Conservation (phyloP, 2,113 vertebrate species). For the Patagioenas fasciata region DNA sequence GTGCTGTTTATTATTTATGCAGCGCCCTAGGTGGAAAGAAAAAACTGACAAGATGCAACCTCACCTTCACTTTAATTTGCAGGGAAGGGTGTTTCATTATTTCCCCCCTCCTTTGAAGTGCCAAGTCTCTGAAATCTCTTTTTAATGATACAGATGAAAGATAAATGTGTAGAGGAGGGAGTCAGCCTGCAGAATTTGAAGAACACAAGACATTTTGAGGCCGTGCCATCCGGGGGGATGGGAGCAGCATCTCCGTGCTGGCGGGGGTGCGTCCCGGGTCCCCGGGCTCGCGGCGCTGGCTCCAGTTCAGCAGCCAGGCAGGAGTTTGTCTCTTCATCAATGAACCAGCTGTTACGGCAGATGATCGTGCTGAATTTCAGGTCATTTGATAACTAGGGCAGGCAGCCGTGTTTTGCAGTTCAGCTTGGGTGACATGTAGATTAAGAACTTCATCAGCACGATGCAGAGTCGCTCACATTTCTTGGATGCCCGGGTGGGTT, state of each 20-base stretch:
- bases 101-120: constrained; percentile 25
- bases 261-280: not conserved
- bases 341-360: constrained; percentile 48
- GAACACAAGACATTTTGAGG: constrained; percentile 24
- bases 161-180: not conserved
- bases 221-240: not conserved
- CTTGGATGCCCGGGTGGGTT: not conserved
- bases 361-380: constrained; percentile 54
- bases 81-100: not conserved
- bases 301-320: constrained; percentile 16
- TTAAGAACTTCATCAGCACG: not conserved
- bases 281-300: not conserved
- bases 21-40: not conserved
- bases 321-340: not conserved
- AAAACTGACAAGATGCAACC: not conserved
- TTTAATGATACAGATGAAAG: not conserved
- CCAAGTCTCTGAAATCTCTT: not conserved
- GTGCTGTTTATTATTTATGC: constrained; percentile 27
- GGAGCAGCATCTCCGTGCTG: not conserved
- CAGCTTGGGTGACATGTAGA: constrained; percentile 30
- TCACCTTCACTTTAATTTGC: constrained; percentile 15
- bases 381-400: constrained; percentile 66
- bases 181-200: not conserved
- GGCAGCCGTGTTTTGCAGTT: constrained; percentile 9
- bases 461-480: not conserved